Evolutionary conservation across 2,888 invertebrate genomes (phyloP).

Genomic region (Ennomos quercinarius): DNA sequence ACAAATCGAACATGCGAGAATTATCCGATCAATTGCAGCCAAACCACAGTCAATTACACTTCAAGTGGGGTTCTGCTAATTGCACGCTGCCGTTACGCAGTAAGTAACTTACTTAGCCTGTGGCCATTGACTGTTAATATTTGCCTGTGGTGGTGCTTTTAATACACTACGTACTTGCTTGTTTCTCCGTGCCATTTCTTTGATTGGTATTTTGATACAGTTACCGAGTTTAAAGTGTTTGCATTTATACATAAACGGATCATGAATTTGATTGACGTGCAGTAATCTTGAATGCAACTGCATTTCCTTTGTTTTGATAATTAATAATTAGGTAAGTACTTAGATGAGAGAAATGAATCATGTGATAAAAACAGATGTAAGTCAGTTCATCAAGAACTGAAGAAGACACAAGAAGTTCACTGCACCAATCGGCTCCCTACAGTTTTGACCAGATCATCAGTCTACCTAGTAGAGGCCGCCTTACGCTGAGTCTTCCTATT

Average conservation of each 20-base stretch:
- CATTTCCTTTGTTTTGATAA: constrained; percentile 6
- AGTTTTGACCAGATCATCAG: too few species aligned
- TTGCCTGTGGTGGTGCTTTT: too few species aligned
- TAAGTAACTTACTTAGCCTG: too few species aligned
- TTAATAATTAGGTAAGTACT: background rate
- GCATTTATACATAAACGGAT: constrained; percentile 2
- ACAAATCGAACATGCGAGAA: constrained; percentile 18
- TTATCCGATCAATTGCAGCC: constrained; percentile 20
- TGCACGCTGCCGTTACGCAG: background rate
- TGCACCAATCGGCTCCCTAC: too few species aligned
- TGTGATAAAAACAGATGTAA: too few species aligned
- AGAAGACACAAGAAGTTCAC: too few species aligned
- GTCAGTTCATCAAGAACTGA: too few species aligned
- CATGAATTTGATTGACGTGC: constrained; percentile 15
- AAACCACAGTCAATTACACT: constrained; percentile 26
- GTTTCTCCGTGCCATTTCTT: constrained; percentile 1
- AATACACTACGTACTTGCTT: constrained; percentile 3
- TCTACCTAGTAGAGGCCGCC: too few species aligned
- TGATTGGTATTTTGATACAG: constrained; percentile 9
- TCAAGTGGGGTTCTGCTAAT: constrained; percentile 25
- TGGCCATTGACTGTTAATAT: too few species aligned
- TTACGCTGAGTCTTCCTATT: too few species aligned
- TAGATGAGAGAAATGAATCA: too few species aligned
- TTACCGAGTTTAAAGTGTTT: constrained; percentile 20
- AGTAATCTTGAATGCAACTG: constrained; percentile 8